Evolutionary conservation across 2,113 vertebrate species (phyloP).

Genomic region (Alectura lathami): DNA sequence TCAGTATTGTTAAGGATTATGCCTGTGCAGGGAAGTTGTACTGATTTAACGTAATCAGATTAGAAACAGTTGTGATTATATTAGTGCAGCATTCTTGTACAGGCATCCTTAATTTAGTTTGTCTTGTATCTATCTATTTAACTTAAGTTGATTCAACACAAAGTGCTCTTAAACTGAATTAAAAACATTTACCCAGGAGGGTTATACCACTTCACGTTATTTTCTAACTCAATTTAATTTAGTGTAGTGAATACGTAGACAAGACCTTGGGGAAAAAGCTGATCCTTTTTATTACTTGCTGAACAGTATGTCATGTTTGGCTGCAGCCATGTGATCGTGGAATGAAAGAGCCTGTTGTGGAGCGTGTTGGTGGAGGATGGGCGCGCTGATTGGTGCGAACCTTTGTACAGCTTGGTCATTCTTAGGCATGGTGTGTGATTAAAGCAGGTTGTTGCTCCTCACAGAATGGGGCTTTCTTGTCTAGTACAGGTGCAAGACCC

Average conservation of each 20-base stretch:
- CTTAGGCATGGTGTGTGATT: not conserved
- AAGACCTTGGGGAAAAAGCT: slow-evolving; percentile 54
- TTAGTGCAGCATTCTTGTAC: slow-evolving; percentile 42
- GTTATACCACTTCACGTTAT: slow-evolving; percentile 16
- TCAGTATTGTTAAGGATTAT: slow-evolving; percentile 9
- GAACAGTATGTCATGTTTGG: slow-evolving; percentile 38
- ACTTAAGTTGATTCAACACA: slow-evolving; percentile 24
- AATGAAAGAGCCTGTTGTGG: slow-evolving; percentile 59
- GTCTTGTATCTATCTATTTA: slow-evolving; percentile 42
- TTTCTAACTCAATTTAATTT: slow-evolving; percentile 54
- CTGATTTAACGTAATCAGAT: slow-evolving; percentile 56
- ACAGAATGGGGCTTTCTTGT: not conserved
- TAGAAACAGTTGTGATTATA: slow-evolving; percentile 46
- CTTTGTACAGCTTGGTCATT: not conserved
- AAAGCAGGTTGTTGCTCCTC: not conserved
- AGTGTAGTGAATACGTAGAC: slow-evolving; percentile 14
- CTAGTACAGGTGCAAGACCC: not conserved
- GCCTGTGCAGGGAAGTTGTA: slow-evolving; percentile 4
- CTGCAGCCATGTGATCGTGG: not conserved
- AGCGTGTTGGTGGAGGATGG: slow-evolving; percentile 35
- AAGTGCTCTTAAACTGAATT: slow-evolving; percentile 62
- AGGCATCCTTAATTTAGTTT: slow-evolving; percentile 55
- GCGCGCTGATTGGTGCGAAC: not conserved
- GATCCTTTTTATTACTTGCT: slow-evolving; percentile 63
- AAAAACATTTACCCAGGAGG: slow-evolving; percentile 31